phyloP scores from a whole-genome alignment of 2,113 vertebrate genomes.

The Thermophis baileyi region DNA sequence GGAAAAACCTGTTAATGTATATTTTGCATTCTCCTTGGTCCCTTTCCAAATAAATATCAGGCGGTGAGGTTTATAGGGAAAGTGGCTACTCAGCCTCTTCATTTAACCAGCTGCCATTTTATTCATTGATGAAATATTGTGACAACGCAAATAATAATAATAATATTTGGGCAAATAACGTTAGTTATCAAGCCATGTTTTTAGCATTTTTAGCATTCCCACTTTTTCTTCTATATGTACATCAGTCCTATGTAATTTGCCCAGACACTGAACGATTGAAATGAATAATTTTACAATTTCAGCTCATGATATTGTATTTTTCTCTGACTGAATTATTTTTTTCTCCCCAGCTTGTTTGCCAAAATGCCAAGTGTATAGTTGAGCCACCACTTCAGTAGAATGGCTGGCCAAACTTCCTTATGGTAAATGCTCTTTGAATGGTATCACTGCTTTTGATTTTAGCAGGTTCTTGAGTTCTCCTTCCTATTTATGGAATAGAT shows the following conservation, averaged over 20 bases:
- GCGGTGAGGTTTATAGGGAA: constrained; percentile 41
- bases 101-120: constrained; percentile 51
- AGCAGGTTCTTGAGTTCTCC: constrained; percentile 38
- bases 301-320: constrained; percentile 24
- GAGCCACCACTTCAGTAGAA: constrained; percentile 29
- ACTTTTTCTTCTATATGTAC: neutral
- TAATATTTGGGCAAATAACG: constrained; percentile 7
- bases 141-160: constrained; percentile 7
- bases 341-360: constrained; percentile 9
- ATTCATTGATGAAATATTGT: constrained; percentile 32
- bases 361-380: constrained; percentile 26
- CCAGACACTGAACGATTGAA: constrained; percentile 1
- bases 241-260: constrained; percentile 12
- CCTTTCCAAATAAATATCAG: constrained; percentile 26
- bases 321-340: constrained; percentile 3
- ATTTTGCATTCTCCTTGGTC: constrained; percentile 8
- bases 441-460: constrained; percentile 31
- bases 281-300: constrained; percentile 15
- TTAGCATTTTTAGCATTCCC: constrained; percentile 20
- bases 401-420: neutral
- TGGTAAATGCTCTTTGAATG: constrained; percentile 9
- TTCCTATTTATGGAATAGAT: constrained; percentile 33
- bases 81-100: constrained; percentile 20
- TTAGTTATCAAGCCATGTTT: neutral
- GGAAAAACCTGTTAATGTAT: constrained; percentile 36